Conservation (phyloP, 1,140 invertebrate genomes). For the Subanguina moxae region DNA sequence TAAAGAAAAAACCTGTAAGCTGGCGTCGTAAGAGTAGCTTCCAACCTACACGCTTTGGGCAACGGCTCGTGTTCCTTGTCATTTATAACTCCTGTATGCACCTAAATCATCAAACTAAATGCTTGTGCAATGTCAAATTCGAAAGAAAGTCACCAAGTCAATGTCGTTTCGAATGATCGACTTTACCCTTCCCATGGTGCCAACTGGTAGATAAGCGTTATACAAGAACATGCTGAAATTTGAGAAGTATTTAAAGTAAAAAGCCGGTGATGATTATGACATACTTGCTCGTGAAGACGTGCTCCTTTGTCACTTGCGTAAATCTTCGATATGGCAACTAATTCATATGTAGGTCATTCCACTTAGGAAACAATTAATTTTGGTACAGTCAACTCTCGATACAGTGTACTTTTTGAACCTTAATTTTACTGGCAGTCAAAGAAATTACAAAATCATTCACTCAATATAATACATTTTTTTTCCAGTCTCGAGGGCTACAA, state of each 20-base stretch:
- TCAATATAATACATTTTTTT: no score
- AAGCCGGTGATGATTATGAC: constrained; percentile 9
- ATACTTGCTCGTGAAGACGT: constrained; percentile 53
- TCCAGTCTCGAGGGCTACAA: no score
- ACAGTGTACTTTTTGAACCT: no score
- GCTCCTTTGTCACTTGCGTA: constrained; percentile 47
- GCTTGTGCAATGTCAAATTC: background rate
- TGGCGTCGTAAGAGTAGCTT: constrained; percentile 49
- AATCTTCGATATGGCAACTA: constrained; percentile 24
- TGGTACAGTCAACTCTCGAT: no score
- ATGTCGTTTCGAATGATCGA: constrained; percentile 47
- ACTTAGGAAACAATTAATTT: no score
- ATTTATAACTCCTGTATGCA: constrained; percentile 42
- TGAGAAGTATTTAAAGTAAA: background rate
- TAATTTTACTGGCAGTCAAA: no score
- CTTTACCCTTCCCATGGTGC: constrained; percentile 23
- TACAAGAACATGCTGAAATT: constrained; percentile 54
- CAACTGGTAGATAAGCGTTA: constrained; percentile 44
- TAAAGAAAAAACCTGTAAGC: constrained; percentile 26
- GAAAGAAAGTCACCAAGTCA: constrained; percentile 43
- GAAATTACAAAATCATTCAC: no score
- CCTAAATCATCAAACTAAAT: no score
- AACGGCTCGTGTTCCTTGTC: constrained; percentile 35
- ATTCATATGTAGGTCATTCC: no score
- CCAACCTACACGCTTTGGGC: constrained; percentile 47